Percentiles rank a stretch among this genome's conserved stretches.
Conservation (phyloP, 2,113 vertebrate genomes). For the Triplophysa dalaica region DNA sequence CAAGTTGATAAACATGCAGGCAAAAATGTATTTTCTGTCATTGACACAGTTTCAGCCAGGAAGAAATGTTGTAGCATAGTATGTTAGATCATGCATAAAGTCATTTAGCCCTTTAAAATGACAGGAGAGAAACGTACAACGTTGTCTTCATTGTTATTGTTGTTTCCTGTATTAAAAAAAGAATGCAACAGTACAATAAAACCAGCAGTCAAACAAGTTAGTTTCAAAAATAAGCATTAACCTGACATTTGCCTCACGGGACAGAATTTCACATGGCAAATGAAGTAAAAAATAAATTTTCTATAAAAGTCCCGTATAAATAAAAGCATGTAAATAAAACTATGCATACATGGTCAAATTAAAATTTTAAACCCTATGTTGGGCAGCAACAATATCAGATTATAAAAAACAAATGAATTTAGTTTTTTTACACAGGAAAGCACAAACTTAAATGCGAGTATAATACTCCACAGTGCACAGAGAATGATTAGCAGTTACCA, state of each 20-base stretch:
- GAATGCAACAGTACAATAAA: constrained; percentile 6
- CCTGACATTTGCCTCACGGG: not conserved
- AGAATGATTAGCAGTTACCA: constrained; percentile 19
- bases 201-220: not conserved
- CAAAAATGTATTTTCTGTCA: not conserved
- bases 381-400: constrained; percentile 11
- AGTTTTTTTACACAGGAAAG: not conserved
- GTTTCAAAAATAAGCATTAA: not conserved
- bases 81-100: constrained; percentile 19
- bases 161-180: not conserved
- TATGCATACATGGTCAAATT: constrained; percentile 12
- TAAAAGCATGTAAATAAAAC: constrained; percentile 13
- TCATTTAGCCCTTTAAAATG: constrained; percentile 42
- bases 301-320: constrained; percentile 24
- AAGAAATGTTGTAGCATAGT: constrained; percentile 9
- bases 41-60: not conserved
- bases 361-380: constrained; percentile 8
- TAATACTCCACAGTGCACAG: constrained; percentile 1
- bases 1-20: constrained; percentile 6
- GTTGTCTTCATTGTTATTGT: constrained; percentile 6
- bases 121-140: not conserved
- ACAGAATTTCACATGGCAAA: constrained; percentile 35
- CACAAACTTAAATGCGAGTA: constrained; percentile 6
- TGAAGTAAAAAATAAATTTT: constrained; percentile 28
- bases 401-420: constrained; percentile 12